Percentiles rank a stretch among this genome's conserved stretches.
Evolutionary conservation across 2,113 vertebrate species (phyloP).

Genomic region (Steatornis caripensis): DNA sequence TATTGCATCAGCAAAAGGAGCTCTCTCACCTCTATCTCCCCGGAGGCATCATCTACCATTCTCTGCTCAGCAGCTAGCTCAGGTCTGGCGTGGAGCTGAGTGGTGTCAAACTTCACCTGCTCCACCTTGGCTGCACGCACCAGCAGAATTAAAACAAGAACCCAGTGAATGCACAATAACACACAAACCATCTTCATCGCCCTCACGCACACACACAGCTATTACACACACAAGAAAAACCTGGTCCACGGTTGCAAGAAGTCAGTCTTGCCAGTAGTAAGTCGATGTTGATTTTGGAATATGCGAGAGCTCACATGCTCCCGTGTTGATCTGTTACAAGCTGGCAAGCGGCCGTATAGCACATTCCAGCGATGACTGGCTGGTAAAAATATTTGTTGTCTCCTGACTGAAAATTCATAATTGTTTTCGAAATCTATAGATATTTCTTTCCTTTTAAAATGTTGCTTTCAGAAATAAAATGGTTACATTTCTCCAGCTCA

Average conservation of each 20-base stretch:
- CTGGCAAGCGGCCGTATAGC: neutral
- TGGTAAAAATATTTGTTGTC: neutral
- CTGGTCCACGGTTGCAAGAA: fast-evolving
- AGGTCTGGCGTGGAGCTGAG: slow-evolving; percentile 82
- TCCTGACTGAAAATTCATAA: neutral
- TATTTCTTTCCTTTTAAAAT: neutral
- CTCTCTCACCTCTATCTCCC: slow-evolving; percentile 77
- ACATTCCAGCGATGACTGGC: neutral
- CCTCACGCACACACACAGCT: neutral
- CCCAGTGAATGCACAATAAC: neutral
- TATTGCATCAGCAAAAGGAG: neutral
- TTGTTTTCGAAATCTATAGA: neutral
- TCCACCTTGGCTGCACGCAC: slow-evolving; percentile 81
- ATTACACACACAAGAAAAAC: fast-evolving
- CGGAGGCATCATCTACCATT: slow-evolving; percentile 88
- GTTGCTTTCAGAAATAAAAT: neutral
- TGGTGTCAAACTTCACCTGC: slow-evolving; percentile 85
- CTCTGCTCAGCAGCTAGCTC: slow-evolving; percentile 86
- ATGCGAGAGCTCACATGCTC: neutral
- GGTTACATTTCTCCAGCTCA: neutral
- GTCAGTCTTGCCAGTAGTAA: neutral
- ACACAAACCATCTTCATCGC: neutral
- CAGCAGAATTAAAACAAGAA: neutral
- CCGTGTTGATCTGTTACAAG: neutral
- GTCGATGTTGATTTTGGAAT: neutral